Base-by-base conservation (phyloP, 2,113 vertebrate species). In the Corvus cornix region DNA sequence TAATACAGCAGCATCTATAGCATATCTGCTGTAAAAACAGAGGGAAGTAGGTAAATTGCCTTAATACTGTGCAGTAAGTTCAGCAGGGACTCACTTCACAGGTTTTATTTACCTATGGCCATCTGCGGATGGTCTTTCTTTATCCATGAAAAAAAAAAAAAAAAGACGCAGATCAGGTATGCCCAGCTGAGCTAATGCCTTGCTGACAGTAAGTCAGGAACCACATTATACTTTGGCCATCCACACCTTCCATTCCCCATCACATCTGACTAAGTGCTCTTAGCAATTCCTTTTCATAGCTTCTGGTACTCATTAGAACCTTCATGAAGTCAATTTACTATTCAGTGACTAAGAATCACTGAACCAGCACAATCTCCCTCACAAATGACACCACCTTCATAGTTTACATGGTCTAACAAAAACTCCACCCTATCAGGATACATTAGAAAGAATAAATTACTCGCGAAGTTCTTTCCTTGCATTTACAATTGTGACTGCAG, bases 361-460 rank as follows among this genome's bases (percentile, higher is more conserved):
- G 56, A 87, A 44, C 9, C 27, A 75, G 46, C 13, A 67, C 28
- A 58, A 19, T 3, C 24, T 26, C 20, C 37, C 28, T 33, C 20
- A 28, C 31, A 73, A 67, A 62, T 1, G 2, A 59, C 8, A 78
- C 22, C 14, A 70, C 8, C 28, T 35, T 55, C 18, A 52, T 1
- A 2, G 62, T 51, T 69, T 31, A 41, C 16, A 58, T 13, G 19
- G 13, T 46, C 49, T 59, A 58, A 75, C n/a, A 58, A 56, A 33
- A 33, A 1, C 0, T 15, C 20, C 30, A 83, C 8, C 17, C 17
- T 46, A 41, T 24, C 26, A 67, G 0, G 2, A 67, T 28, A 53
- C 14, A 70, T 23, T 35, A 69, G 4, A 6, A 74, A 74, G 48
- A 66, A 41, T 26, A 55, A 53, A 70, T 33, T 43, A 16, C 26